Conservation (phyloP, 2,113 vertebrate genomes). For the Syngnathus scovelli region DNA sequence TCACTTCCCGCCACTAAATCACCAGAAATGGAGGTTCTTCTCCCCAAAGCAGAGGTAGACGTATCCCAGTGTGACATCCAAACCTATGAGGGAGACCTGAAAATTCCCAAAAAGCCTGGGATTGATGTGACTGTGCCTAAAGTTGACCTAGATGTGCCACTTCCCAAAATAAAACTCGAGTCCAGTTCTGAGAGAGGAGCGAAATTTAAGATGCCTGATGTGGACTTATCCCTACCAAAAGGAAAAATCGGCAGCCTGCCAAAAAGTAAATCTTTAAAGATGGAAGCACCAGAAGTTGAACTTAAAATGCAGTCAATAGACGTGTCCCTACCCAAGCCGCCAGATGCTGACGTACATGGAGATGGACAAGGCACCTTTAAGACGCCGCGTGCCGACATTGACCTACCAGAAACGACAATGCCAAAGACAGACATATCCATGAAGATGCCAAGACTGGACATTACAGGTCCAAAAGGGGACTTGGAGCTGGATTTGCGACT, state of each 20-base stretch:
- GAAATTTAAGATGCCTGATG: constrained; percentile 30
- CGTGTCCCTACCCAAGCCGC: constrained; percentile 43
- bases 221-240: constrained; percentile 36
- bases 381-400: constrained; percentile 57
- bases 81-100: constrained; percentile 67
- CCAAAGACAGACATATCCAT: constrained; percentile 5
- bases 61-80: constrained; percentile 61
- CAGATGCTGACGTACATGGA: constrained; percentile 27
- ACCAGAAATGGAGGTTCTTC: constrained; percentile 48
- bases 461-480: constrained; percentile 43
- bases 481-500: constrained; percentile 51
- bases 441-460: constrained; percentile 61
- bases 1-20: constrained; percentile 56
- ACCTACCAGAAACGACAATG: constrained; percentile 47
- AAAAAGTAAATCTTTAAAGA: constrained; percentile 42
- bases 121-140: constrained; percentile 71
- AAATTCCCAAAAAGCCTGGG: constrained; percentile 62
- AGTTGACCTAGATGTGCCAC: constrained; percentile 66
- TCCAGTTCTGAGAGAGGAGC: constrained; percentile 19
- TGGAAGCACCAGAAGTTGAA: constrained; percentile 39
- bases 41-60: constrained; percentile 60
- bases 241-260: constrained; percentile 33
- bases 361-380: constrained; percentile 35
- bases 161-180: constrained; percentile 46
- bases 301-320: constrained; percentile 25